phyloP scores from a whole-genome alignment of 2,113 vertebrate species.

The Arenaria interpres region DNA sequence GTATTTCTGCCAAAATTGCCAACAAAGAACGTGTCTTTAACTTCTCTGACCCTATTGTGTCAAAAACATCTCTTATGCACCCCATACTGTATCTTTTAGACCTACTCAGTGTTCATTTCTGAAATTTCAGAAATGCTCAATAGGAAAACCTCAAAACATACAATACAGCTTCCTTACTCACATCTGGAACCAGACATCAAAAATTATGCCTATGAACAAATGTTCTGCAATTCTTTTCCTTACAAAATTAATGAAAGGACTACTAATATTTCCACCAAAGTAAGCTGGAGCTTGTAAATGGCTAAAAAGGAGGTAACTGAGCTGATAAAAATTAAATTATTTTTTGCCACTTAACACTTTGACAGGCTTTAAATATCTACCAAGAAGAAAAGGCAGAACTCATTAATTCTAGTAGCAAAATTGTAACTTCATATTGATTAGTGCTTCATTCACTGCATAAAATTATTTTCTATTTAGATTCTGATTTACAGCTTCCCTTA shows the following conservation, averaged over 20 bases:
- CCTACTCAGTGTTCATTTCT: conserved; percentile 66
- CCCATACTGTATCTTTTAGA: conserved; percentile 65
- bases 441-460: not conserved
- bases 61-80: conserved; percentile 75
- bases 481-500: not conserved
- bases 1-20: conserved; percentile 76
- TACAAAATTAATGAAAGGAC: not conserved
- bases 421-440: not conserved
- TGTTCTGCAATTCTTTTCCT: not conserved
- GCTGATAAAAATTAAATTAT: not conserved
- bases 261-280: conserved; percentile 13
- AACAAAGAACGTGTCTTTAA: conserved; percentile 75
- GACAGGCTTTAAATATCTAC: not conserved
- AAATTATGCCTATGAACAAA: conserved; percentile 23
- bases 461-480: not conserved
- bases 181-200: conserved; percentile 72
- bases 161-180: conserved; percentile 43
- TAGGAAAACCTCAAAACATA: conserved; percentile 63
- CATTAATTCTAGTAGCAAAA: not conserved
- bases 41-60: conserved; percentile 79
- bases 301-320: conserved; percentile 1
- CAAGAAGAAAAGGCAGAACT: not conserved
- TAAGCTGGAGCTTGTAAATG: not conserved
- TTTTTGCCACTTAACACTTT: not conserved
- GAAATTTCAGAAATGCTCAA: conserved; percentile 73